Evolutionary conservation across 2,888 invertebrate species (phyloP).

Genomic region (Aspidapion aeneum): DNA sequence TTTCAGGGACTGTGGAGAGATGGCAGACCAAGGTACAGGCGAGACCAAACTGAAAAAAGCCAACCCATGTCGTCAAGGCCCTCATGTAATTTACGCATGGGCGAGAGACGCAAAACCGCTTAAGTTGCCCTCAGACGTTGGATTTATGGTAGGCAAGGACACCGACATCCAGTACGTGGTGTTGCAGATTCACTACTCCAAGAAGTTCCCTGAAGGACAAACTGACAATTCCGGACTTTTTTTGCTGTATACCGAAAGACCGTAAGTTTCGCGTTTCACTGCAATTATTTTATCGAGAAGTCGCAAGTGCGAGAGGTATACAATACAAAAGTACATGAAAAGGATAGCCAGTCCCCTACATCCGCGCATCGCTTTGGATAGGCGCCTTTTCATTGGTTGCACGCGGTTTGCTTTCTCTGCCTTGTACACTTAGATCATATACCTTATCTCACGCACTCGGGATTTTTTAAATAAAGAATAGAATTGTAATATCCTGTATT

Average conservation of each 20-base stretch:
- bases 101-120: conserved; percentile 86
- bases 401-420: no score
- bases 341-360: no score
- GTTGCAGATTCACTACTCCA: conserved; percentile 68
- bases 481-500: no score
- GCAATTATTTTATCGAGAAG: no score
- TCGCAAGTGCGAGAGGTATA: no score
- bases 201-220: conserved; percentile 57
- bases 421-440: no score
- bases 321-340: no score
- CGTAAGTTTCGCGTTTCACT: conserved; percentile 60
- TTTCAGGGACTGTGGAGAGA: conserved; percentile 95
- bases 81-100: conserved; percentile 89
- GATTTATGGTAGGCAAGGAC: conserved; percentile 84
- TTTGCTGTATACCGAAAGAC: conserved; percentile 70
- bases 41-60: conserved; percentile 52
- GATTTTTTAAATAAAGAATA: conserved; percentile 8
- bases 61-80: conserved; percentile 72
- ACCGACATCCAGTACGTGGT: conserved; percentile 86
- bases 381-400: no score
- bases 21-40: conserved; percentile 56
- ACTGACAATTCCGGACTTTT: conserved; percentile 84
- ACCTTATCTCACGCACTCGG: conserved; percentile 8
- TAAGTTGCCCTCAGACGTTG: conserved; percentile 79
- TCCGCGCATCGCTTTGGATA: no score